Percentiles rank a stretch among this genome's conserved stretches.
phyloP scores from a whole-genome alignment of 2,113 vertebrate genomes.

The Poeciliopsis turrubarensis region DNA sequence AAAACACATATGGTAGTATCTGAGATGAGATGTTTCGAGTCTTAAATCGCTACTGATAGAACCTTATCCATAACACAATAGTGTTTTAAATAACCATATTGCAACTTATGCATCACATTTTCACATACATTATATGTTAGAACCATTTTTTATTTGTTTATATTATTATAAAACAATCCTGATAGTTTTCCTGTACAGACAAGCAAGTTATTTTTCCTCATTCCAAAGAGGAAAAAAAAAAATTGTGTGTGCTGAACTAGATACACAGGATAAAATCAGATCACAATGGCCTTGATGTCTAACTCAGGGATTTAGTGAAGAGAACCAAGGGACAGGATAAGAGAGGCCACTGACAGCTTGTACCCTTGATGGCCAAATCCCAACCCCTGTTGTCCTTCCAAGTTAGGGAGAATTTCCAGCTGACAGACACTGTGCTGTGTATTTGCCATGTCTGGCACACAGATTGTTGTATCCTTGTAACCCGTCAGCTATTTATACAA shows the following conservation, averaged over 20 bases:
- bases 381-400: slow-evolving; percentile 81
- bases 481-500: slow-evolving; percentile 22
- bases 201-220: slow-evolving; percentile 22
- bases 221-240: slow-evolving; percentile 12
- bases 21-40: neutral
- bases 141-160: neutral
- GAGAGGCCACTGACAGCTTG: slow-evolving; percentile 77
- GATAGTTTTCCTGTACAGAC: slow-evolving; percentile 9
- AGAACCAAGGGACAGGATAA: slow-evolving; percentile 67
- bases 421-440: slow-evolving; percentile 63
- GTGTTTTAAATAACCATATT: neutral
- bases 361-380: slow-evolving; percentile 77
- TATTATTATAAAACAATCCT: neutral
- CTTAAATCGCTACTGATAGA: neutral
- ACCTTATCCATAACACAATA: neutral
- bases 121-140: neutral
- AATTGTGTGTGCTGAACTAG: slow-evolving; percentile 53
- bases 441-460: slow-evolving; percentile 48
- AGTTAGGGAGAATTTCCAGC: slow-evolving; percentile 69
- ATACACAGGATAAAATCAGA: slow-evolving; percentile 71
- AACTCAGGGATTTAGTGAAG: slow-evolving; percentile 67
- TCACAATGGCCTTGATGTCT: slow-evolving; percentile 74
- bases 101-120: neutral
- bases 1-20: neutral
- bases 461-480: slow-evolving; percentile 25